Conservation (phyloP, 2,888 invertebrate species). For the Drosophila mimetica region DNA sequence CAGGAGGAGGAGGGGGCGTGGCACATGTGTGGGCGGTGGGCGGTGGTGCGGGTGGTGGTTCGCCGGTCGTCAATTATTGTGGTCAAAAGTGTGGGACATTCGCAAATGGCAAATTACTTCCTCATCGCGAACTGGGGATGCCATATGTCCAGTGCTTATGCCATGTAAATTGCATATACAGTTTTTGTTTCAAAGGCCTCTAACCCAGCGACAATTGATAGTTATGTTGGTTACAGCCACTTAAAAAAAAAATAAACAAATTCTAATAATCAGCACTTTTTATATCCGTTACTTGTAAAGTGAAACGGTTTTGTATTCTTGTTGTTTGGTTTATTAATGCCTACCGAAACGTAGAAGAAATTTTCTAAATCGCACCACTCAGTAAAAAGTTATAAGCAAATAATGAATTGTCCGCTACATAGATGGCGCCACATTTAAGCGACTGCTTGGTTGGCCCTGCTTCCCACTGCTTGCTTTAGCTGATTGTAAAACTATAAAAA, state of each 20-base stretch:
- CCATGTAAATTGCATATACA: neutral
- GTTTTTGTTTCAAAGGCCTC: neutral
- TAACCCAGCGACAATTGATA: neutral
- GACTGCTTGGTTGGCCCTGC: too few relatives aligned
- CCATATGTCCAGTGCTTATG: neutral
- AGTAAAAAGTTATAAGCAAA: too few relatives aligned
- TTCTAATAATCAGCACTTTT: too few relatives aligned
- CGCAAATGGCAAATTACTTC: constrained; percentile 32
- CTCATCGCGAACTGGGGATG: constrained; percentile 27
- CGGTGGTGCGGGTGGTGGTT: constrained; percentile 23
- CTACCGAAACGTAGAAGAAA: too few relatives aligned
- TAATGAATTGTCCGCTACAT: too few relatives aligned
- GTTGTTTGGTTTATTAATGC: too few relatives aligned
- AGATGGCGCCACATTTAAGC: too few relatives aligned
- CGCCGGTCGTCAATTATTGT: constrained; percentile 4
- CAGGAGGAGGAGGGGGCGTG: constrained; percentile 20
- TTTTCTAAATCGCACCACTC: too few relatives aligned
- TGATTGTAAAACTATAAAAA: too few relatives aligned
- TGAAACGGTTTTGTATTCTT: too few relatives aligned
- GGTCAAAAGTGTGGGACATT: constrained; percentile 31
- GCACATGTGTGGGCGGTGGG: constrained; percentile 17
- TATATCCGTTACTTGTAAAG: too few relatives aligned
- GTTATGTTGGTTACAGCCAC: neutral
- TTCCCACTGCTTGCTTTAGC: too few relatives aligned
- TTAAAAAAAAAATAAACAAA: neutral